Percentiles rank a stretch among this genome's conserved stretches.
These are phyloP conservation scores for Chironomus riparius DNA, from an alignment of 2,888 invertebrate genomes.

Conservation along the genomic window DNA sequence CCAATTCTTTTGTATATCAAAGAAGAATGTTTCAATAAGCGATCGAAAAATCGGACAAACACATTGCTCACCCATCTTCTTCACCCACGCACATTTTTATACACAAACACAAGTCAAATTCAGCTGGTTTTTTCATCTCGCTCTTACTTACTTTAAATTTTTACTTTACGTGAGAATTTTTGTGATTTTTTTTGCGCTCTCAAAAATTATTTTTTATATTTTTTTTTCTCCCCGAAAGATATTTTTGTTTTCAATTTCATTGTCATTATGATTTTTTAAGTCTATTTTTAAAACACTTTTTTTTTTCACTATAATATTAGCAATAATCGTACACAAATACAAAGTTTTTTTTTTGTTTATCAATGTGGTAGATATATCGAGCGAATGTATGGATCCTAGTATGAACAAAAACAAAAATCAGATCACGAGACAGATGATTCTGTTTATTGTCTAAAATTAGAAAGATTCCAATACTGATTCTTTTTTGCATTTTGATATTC, in stretches of 20 bases:
- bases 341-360: background rate
- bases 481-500: background rate
- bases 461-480: background rate
- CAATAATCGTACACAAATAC: background rate
- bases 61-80: slow-evolving; percentile 6
- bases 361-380: background rate
- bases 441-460: background rate
- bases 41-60: background rate
- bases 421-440: background rate
- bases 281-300: background rate
- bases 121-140: slow-evolving; percentile 15
- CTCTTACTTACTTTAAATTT: background rate
- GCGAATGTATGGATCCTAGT: background rate
- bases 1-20: background rate
- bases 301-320: background rate
- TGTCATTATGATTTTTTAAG: background rate
- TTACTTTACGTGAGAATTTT: background rate
- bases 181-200: background rate
- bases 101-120: background rate
- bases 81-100: slow-evolving; percentile 20
- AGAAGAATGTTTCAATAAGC: background rate
- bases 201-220: background rate
- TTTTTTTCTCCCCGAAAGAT: background rate
- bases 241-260: slow-evolving; percentile 17
- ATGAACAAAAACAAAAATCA: background rate